Evolutionary conservation across 2,888 invertebrate genomes (phyloP).

Genomic region (Eristalinus sepulchralis): DNA sequence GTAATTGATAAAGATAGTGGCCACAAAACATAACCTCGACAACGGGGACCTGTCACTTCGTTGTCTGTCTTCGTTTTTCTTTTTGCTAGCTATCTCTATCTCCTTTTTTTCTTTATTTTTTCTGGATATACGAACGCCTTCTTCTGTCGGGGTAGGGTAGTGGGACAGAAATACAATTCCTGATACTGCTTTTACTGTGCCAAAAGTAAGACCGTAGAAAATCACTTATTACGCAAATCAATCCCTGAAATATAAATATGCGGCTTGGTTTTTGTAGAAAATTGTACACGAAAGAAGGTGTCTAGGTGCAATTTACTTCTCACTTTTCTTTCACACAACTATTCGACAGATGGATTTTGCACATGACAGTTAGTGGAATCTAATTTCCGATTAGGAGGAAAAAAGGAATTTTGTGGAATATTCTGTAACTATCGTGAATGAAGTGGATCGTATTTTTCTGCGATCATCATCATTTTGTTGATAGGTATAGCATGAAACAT

Average conservation of each 20-base stretch:
- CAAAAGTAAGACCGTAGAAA: conserved; percentile 38
- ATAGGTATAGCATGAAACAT: neutral
- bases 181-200: conserved; percentile 21
- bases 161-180: conserved; percentile 29
- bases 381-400: neutral
- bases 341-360: conserved; percentile 38
- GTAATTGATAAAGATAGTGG: conserved; percentile 63
- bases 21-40: conserved; percentile 68
- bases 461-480: neutral
- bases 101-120: conserved; percentile 8
- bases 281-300: conserved; percentile 14
- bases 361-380: conserved; percentile 39
- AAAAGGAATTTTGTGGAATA: conserved; percentile 35
- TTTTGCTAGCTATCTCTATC: neutral
- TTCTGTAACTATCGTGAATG: conserved; percentile 50
- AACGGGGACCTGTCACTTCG: conserved; percentile 52
- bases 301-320: conserved; percentile 33
- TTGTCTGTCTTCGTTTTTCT: conserved; percentile 26
- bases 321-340: conserved; percentile 36
- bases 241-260: conserved; percentile 8
- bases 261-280: conserved; percentile 16
- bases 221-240: neutral
- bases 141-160: conserved; percentile 34
- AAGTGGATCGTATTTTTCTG: neutral
- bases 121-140: conserved; percentile 25